A percentile compares a stretch with the other conserved stretches of the same genome.
Conservation (phyloP, 2,888 invertebrate species). For the Orchestes rusci region DNA sequence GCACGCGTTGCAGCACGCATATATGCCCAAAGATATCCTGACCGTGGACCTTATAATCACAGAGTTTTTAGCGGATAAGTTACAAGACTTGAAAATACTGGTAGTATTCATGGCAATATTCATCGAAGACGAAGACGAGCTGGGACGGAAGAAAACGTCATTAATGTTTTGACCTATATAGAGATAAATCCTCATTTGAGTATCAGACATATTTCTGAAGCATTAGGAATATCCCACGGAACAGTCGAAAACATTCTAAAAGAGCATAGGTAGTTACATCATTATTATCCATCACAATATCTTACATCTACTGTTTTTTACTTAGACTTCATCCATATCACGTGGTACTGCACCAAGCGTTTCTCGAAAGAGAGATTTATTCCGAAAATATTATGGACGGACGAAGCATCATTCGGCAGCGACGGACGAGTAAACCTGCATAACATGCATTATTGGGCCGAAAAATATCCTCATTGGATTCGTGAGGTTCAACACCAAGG, state of each 20-base stretch:
- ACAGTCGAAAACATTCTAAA: neutral
- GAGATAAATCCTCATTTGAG: neutral
- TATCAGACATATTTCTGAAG: conserved; percentile 8
- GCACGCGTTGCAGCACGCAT: too few species aligned
- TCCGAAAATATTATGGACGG: conserved; percentile 28
- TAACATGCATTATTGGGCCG: conserved; percentile 20
- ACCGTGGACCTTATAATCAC: neutral
- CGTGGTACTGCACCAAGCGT: conserved; percentile 8
- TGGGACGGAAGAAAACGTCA: conserved; percentile 3
- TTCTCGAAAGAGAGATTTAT: conserved; percentile 4
- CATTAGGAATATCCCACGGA: conserved; percentile 16
- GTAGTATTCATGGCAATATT: neutral
- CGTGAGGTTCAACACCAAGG: conserved; percentile 27
- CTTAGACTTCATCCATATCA: conserved; percentile 5
- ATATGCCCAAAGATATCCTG: too few species aligned
- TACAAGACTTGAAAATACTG: neutral
- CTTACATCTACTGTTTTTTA: neutral
- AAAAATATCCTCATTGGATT: conserved; percentile 29
- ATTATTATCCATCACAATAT: neutral
- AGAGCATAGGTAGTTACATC: neutral
- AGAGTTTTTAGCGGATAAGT: conserved; percentile 1
- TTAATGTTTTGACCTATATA: conserved; percentile 6
- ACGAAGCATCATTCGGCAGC: conserved; percentile 21
- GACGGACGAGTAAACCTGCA: neutral
- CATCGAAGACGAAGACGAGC: neutral